These are phyloP conservation scores for Apamea crenata DNA, from an alignment of 2,888 invertebrate species.

Conservation along the genomic window DNA sequence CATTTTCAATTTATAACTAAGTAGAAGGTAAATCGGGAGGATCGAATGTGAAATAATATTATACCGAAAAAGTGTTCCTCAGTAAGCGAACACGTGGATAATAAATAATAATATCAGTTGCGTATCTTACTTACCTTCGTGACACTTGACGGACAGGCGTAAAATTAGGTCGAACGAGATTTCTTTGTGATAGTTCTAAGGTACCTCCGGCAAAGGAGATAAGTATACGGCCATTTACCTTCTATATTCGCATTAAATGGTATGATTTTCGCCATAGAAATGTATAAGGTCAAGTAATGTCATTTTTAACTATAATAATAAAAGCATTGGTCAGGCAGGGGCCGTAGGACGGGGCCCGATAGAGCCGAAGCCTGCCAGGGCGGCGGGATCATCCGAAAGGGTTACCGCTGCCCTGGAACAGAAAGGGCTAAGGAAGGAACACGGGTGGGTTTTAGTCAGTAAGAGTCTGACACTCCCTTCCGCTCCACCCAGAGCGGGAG, in stretches of 20 bases:
- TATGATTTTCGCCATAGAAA: not conserved
- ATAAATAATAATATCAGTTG: slow-evolving; percentile 36
- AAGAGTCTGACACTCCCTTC: too few relatives aligned
- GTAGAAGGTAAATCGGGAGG: slow-evolving; percentile 17
- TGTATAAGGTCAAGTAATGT: not conserved
- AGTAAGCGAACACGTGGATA: slow-evolving; percentile 33
- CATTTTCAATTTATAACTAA: slow-evolving; percentile 42
- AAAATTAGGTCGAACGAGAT: slow-evolving; percentile 51
- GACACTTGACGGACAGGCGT: slow-evolving; percentile 61
- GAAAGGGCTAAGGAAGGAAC: too few relatives aligned
- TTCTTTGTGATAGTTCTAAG: slow-evolving; percentile 35
- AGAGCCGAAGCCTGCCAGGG: too few relatives aligned
- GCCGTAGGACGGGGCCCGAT: too few relatives aligned
- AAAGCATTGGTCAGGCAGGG: too few relatives aligned
- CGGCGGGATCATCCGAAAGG: too few relatives aligned
- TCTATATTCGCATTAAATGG: not conserved
- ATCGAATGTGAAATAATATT: slow-evolving; percentile 26
- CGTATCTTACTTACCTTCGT: slow-evolving; percentile 53
- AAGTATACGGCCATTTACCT: not conserved
- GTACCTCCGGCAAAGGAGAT: slow-evolving; percentile 1
- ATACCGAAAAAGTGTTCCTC: slow-evolving; percentile 7
- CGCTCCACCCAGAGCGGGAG: too few relatives aligned
- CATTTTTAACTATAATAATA: not conserved
- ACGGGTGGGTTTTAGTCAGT: too few relatives aligned
- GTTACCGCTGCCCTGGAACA: too few relatives aligned